phyloP scores from a whole-genome alignment of 2,888 invertebrate genomes.

The Odontocerum albicorne region DNA sequence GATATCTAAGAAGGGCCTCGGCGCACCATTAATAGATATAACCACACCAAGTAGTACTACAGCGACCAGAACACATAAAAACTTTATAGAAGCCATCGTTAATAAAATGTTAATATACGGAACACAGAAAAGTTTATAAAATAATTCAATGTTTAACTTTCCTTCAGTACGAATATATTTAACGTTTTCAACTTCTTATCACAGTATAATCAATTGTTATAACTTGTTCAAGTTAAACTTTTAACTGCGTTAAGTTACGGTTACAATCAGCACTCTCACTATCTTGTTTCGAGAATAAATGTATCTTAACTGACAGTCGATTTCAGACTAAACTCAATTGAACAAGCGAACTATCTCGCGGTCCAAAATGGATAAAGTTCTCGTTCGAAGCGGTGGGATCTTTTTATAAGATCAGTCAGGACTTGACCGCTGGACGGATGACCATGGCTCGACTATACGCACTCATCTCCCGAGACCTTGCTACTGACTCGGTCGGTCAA shows the following conservation, averaged over 20 bases:
- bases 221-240: no score
- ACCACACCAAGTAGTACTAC: slow-evolving; percentile 6
- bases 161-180: no score
- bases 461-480: slow-evolving; percentile 8
- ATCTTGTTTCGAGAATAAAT: no score
- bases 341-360: background rate
- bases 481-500: background rate
- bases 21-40: slow-evolving; percentile 36
- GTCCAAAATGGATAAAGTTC: slow-evolving; percentile 5
- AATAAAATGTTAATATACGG: no score
- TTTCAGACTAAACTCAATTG: no score
- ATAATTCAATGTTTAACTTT: no score
- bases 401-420: slow-evolving; percentile 13
- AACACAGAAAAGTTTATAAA: no score
- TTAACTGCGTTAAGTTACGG: no score
- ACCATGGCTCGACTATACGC: slow-evolving; percentile 3
- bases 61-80: slow-evolving; percentile 10
- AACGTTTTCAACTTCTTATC: no score
- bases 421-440: background rate
- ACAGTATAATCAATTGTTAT: no score
- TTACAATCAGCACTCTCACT: no score
- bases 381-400: background rate
- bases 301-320: no score
- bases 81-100: slow-evolving; percentile 11
- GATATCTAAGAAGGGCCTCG: slow-evolving; percentile 52